Conservation (phyloP, 2,113 vertebrate genomes). For the Colaptes auratus region DNA sequence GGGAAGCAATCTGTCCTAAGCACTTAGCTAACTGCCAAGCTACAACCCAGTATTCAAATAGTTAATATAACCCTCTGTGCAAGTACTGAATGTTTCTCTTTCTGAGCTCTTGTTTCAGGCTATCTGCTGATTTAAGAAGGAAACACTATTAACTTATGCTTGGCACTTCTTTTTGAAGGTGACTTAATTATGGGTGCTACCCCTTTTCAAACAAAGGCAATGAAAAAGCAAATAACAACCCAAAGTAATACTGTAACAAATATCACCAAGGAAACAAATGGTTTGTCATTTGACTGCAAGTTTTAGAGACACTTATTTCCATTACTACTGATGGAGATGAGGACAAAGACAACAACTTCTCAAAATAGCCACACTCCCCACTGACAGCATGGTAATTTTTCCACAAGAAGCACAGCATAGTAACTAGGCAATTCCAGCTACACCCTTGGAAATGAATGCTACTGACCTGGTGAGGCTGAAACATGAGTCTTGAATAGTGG, state of each 20-base stretch:
- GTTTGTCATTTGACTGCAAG: background rate
- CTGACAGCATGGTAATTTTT: background rate
- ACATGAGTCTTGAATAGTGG: background rate
- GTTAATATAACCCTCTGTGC: background rate
- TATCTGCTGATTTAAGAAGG: background rate
- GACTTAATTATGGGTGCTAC: background rate
- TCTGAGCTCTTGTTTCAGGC: constrained; percentile 30
- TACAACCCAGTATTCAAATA: background rate
- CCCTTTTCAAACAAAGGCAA: background rate
- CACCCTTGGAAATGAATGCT: background rate
- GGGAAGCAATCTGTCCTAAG: background rate
- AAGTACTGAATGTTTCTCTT: background rate
- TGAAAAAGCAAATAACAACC: background rate
- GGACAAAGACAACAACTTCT: background rate
- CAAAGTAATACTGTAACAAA: background rate
- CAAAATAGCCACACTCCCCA: background rate
- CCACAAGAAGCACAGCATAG: background rate
- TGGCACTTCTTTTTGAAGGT: constrained; percentile 22
- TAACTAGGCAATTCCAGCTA: background rate
- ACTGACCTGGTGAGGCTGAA: background rate
- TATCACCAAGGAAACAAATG: background rate
- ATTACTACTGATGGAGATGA: background rate
- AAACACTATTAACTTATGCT: constrained; percentile 48
- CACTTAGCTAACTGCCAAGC: background rate
- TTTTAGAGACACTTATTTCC: background rate